Conservation (phyloP, 1,140 invertebrate genomes). For the Drosophila kurseongensis region DNA sequence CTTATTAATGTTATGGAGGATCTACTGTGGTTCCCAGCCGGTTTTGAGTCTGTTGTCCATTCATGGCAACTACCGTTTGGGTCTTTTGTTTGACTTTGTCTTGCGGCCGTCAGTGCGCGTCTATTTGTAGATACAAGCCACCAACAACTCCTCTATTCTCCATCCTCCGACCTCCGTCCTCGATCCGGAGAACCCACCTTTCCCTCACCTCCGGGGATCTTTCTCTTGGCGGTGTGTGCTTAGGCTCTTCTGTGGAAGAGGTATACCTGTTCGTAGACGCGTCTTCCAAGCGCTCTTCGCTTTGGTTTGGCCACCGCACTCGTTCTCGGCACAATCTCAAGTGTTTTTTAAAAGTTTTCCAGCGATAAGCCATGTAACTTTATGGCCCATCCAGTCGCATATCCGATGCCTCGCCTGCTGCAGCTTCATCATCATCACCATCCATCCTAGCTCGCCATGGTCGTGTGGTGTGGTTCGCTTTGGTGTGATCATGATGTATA, state of each 20-base stretch:
- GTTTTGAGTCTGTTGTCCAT: constrained; percentile 60
- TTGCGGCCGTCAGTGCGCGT: constrained; percentile 73
- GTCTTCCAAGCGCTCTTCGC: constrained; percentile 27
- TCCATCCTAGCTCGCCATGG: constrained; percentile 60
- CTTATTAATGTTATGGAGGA: neutral
- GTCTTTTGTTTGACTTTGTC: constrained; percentile 81
- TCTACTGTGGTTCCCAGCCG: constrained; percentile 49
- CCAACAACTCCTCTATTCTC: constrained; percentile 49
- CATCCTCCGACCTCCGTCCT: constrained; percentile 12
- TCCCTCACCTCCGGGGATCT: constrained; percentile 2
- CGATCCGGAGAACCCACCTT: constrained; percentile 20
- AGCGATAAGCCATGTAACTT: constrained; percentile 79
- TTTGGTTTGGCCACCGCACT: constrained; percentile 38
- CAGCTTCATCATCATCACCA: constrained; percentile 30
- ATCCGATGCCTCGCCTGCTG: constrained; percentile 27
- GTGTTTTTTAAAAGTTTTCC: constrained; percentile 81
- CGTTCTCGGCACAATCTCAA: constrained; percentile 72
- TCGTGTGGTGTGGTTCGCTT: constrained; percentile 46
- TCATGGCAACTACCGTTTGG: constrained; percentile 80
- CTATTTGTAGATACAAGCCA: constrained; percentile 80
- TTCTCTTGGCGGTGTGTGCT: constrained; percentile 17
- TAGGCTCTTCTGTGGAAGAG: constrained; percentile 32
- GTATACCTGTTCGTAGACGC: constrained; percentile 37
- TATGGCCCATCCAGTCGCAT: constrained; percentile 69
- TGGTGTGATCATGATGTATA: constrained; percentile 73